A percentile compares a stretch with the other conserved stretches of the same genome.
These are phyloP conservation scores for Drosophila nasuta DNA, from an alignment of 1,140 invertebrate genomes.

Conservation along the genomic window DNA sequence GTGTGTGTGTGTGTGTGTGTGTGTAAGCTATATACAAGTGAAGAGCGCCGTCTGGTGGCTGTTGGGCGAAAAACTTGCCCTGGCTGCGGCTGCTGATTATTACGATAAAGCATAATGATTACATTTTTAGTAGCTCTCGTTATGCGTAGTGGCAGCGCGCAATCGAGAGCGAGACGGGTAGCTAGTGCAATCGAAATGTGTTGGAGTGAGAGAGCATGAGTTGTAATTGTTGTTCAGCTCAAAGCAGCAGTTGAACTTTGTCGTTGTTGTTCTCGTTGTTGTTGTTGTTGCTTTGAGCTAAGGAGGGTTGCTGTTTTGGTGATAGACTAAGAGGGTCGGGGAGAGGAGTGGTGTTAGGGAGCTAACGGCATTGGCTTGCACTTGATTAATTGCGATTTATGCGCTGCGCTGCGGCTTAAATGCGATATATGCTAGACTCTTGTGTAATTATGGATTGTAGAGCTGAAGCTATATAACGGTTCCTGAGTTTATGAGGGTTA, in stretches of 20 bases:
- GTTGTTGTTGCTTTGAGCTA: constrained; percentile 29
- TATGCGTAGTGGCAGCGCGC: constrained; percentile 32
- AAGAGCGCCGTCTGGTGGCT: constrained; percentile 60
- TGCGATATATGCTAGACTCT: constrained; percentile 65
- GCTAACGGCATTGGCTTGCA: constrained; percentile 77
- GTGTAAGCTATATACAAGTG: constrained; percentile 39
- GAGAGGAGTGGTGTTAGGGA: constrained; percentile 29
- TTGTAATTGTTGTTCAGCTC: constrained; percentile 66
- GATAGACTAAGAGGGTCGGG: background rate
- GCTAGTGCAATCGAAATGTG: background rate
- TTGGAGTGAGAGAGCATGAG: constrained; percentile 41
- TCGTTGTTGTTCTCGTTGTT: constrained; percentile 46
- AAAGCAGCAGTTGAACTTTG: constrained; percentile 75
- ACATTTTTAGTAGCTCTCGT: constrained; percentile 77
- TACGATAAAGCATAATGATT: constrained; percentile 82
- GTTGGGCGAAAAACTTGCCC: constrained; percentile 47
- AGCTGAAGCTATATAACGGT: constrained; percentile 29
- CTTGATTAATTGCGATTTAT: constrained; percentile 83
- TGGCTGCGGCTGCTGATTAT: constrained; percentile 74
- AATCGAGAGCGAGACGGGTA: constrained; percentile 17
- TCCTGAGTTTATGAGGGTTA: constrained; percentile 64
- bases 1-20: constrained; percentile 41
- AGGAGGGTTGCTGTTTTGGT: constrained; percentile 37
- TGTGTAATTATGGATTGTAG: constrained; percentile 67
- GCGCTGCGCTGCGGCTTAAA: constrained; percentile 68